These are phyloP conservation scores for Lipotes vexillifer DNA, from an alignment of 2,113 vertebrate genomes.

Conservation along the genomic window DNA sequence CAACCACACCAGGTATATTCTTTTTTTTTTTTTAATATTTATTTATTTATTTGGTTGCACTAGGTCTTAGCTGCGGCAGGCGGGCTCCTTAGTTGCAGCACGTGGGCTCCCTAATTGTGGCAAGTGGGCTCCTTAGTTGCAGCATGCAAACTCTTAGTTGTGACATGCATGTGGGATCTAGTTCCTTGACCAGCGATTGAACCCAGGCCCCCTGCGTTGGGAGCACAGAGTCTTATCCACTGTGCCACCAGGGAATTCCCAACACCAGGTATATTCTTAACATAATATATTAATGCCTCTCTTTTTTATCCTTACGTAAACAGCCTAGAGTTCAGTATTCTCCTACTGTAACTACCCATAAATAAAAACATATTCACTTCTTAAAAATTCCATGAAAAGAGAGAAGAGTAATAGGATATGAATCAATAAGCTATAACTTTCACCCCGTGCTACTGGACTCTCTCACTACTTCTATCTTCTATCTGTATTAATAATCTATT, in stretches of 20 bases:
- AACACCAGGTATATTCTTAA: background rate
- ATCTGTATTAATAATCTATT: background rate
- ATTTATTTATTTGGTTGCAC: no score
- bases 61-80: no score
- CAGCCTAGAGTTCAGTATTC: background rate
- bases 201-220: no score
- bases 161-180: no score
- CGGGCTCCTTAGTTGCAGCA: no score
- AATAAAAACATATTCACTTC: slow-evolving; percentile 1
- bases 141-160: no score
- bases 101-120: no score
- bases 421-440: background rate
- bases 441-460: background rate
- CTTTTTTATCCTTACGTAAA: background rate
- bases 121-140: no score
- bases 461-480: background rate
- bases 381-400: background rate
- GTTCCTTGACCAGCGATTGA: no score
- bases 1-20: background rate
- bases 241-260: no score
- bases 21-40: no score
- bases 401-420: background rate
- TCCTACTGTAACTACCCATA: background rate
- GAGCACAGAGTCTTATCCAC: no score
- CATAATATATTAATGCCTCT: background rate